A percentile compares a stretch with the other conserved stretches of the same genome.
Conservation (phyloP, 2,113 vertebrate genomes). For the Dunckerocampus dactyliophorus region DNA sequence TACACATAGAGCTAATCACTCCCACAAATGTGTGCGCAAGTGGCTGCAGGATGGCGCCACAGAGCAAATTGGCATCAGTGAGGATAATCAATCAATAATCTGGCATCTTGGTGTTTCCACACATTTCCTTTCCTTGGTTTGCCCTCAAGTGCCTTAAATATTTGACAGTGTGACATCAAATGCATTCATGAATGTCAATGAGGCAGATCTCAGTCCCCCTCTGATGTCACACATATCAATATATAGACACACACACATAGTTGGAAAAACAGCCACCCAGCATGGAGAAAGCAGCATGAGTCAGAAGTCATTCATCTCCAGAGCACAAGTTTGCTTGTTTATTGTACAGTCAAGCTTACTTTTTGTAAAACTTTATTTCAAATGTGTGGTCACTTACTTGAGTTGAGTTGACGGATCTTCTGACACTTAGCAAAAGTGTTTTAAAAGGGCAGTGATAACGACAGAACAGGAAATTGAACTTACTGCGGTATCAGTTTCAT, state of each 20-base stretch:
- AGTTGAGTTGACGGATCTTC: conserved; percentile 16
- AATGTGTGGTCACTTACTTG: conserved; percentile 21
- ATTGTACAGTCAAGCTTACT: conserved; percentile 21
- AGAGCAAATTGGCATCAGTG: conserved; percentile 19
- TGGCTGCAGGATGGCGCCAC: conserved; percentile 14
- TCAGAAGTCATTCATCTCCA: conserved; percentile 32
- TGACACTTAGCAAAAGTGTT: conserved; percentile 28
- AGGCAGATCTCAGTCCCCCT: conserved; percentile 38
- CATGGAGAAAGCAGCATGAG: conserved; percentile 17
- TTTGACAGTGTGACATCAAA: conserved; percentile 70
- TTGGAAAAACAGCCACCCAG: conserved; percentile 15
- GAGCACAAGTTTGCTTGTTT: conserved; percentile 17
- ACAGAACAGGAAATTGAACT: no score
- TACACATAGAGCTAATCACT: conserved; percentile 16
- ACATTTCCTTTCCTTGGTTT: conserved; percentile 49
- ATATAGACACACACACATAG: conserved; percentile 13
- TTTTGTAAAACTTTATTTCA: conserved; percentile 25
- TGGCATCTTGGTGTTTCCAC: conserved; percentile 16
- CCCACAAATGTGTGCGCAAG: conserved; percentile 11
- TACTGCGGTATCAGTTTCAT: no score
- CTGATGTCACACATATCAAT: conserved; percentile 14
- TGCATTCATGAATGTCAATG: conserved; percentile 69
- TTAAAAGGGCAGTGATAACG: not conserved
- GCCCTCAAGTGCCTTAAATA: conserved; percentile 66
- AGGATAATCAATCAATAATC: conserved; percentile 58